Base-by-base conservation (phyloP, 1,140 invertebrate genomes). In the Lepidurus packardi region DNA sequence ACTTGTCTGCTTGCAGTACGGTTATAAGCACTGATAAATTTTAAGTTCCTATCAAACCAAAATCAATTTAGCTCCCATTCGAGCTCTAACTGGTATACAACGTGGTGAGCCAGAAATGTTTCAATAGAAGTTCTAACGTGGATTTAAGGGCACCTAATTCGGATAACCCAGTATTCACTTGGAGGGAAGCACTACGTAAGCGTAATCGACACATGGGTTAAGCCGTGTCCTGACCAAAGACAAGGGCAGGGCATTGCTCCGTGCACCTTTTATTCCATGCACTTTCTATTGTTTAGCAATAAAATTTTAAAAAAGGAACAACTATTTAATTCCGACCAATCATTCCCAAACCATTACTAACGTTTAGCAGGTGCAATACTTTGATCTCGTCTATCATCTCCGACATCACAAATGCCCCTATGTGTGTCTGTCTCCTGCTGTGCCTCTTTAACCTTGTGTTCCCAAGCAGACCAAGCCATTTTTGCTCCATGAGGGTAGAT, bases 351-450 rank as follows among this genome's bases (percentile, higher is more conserved):
- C 53, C 53, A 65, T 65, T 65, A 65, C 21, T 65, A 34, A 34
- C 16, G 16, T n/a, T 65, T n/a, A 65, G 13, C 53, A 65, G 53
- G 53, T 65, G 53, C 53, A 65, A 65, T 65, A 65, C 7, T 65
- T 13, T 21, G 53, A 65, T 65, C 53, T 65, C 53, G 53, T 65
- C 53, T 65, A 65, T 65, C 53, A 65, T 65, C 53, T 65, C 53
- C 13, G 53, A 16, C 53, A 65, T 65, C 53, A 65, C 9, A 65
- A 65, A 65, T 65, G 13, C 53, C 53, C 53, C 53, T 65, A 65
- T 65, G 53, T 13, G 53, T n/a, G 53, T 65, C 53, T 65, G 53
- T 16, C 53, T 65, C 53, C 53, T 65, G 13, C 53, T 65, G 53
- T 7, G 53, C 53, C 53, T n/a, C 53, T 65, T 65, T 65, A 65